Percentiles rank a stretch among this genome's conserved stretches.
These are phyloP conservation scores for Mya arenaria DNA, from an alignment of 1,140 invertebrate genomes.

Conservation along the genomic window DNA sequence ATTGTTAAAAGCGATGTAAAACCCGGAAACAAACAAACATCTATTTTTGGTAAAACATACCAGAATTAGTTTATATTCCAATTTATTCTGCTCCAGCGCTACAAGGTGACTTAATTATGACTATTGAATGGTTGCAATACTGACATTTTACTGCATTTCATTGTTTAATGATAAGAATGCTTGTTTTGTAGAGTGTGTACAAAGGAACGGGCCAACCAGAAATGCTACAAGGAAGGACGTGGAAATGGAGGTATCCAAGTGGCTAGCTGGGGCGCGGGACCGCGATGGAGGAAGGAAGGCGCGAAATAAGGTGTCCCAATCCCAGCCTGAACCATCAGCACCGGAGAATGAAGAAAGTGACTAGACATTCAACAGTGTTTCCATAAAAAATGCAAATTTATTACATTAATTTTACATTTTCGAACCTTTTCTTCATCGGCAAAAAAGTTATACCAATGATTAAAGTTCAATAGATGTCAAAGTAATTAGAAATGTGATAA, in stretches of 20 bases:
- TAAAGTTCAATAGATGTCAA: slow-evolving; percentile 4
- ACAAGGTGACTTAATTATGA: too few species aligned
- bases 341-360: slow-evolving; percentile 26
- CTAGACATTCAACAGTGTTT: slow-evolving; percentile 5
- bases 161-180: slow-evolving; percentile 12
- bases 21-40: too few species aligned
- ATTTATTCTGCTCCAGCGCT: too few species aligned
- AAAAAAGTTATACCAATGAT: slow-evolving; percentile 3
- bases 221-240: slow-evolving; percentile 21
- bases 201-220: slow-evolving; percentile 28
- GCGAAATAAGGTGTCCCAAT: slow-evolving; percentile 11
- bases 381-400: neutral
- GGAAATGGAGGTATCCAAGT: too few species aligned
- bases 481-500: neutral
- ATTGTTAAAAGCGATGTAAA: too few species aligned
- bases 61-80: too few species aligned
- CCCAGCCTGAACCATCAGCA: slow-evolving; percentile 20
- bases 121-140: too few species aligned
- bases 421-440: too few species aligned
- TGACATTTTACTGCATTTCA: too few species aligned
- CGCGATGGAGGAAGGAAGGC: neutral
- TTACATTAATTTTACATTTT: neutral
- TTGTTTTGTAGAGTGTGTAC: slow-evolving; percentile 34
- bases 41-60: too few species aligned
- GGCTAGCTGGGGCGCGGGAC: slow-evolving; percentile 7